Evolutionary conservation across 2,797 vertebrate genomes (phyloP).

Genomic region (Pipistrellus pipistrellus): DNA sequence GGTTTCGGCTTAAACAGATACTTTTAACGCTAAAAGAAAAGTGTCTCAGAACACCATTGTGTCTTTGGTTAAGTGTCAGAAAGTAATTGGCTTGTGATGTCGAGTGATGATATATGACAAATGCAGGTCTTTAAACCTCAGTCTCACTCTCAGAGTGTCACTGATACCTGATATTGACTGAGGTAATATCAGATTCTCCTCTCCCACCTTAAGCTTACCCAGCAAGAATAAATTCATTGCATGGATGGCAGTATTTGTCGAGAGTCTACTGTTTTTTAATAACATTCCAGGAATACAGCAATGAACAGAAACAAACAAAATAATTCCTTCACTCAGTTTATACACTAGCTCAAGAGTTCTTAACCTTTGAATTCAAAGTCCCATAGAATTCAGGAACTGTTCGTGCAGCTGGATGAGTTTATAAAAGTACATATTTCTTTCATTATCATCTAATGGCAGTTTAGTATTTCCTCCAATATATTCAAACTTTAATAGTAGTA

Average conservation of each 20-base stretch:
- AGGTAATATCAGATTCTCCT: background rate
- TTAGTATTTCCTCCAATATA: background rate
- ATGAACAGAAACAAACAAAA: background rate
- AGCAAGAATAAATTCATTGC: background rate
- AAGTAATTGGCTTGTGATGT: background rate
- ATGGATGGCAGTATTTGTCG: background rate
- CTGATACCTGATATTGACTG: background rate
- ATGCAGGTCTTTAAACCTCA: background rate
- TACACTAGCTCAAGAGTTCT: background rate
- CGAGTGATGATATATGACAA: background rate
- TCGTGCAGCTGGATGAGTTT: background rate
- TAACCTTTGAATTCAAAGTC: conserved; percentile 16
- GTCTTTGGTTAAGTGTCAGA: background rate
- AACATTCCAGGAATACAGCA: background rate
- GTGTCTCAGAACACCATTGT: background rate
- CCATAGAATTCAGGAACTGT: background rate
- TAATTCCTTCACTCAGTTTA: background rate
- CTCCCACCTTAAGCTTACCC: background rate
- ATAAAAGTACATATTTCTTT: background rate
- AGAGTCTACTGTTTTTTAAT: background rate
- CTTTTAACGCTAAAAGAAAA: background rate
- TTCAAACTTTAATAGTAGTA: background rate
- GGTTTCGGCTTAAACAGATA: background rate
- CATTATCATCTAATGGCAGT: background rate
- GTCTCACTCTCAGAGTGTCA: background rate